Conservation (phyloP, 2,888 invertebrate genomes). For the Corbicula japonica region DNA sequence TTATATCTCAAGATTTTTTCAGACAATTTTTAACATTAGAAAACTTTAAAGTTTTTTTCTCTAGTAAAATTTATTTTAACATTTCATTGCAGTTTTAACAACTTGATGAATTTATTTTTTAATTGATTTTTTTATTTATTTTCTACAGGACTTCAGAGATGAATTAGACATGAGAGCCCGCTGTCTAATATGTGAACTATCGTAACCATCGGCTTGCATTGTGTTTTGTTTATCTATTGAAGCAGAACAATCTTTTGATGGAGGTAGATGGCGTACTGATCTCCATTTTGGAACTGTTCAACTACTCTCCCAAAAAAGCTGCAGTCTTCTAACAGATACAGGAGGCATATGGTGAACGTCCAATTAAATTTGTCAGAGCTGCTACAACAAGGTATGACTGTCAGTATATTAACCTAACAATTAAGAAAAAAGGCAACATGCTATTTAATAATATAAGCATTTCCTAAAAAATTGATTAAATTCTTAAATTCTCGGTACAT, state of each 20-base stretch:
- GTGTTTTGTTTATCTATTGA: slow-evolving; percentile 20
- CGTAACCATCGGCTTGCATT: too few relatives aligned
- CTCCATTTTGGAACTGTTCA: slow-evolving; percentile 3
- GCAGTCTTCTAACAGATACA: background rate
- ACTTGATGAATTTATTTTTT: too few relatives aligned
- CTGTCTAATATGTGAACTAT: slow-evolving; percentile 3
- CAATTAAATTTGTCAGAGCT: slow-evolving; percentile 1
- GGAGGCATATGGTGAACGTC: slow-evolving; percentile 5
- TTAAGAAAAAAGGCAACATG: too few relatives aligned
- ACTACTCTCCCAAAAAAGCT: slow-evolving; percentile 24
- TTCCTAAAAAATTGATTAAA: too few relatives aligned
- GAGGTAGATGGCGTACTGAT: slow-evolving; percentile 8
- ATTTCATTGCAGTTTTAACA: background rate
- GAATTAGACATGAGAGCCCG: slow-evolving; percentile 1
- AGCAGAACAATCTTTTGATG: background rate
- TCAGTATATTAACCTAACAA: too few relatives aligned
- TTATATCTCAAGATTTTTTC: background rate
- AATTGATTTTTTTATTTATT: background rate
- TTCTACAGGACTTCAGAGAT: slow-evolving; percentile 2
- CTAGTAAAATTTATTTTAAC: background rate
- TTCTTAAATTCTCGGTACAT: too few relatives aligned
- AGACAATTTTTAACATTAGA: background rate
- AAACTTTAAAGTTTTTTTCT: background rate
- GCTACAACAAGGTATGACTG: slow-evolving; percentile 9
- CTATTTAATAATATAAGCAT: too few relatives aligned